Evolutionary conservation across 2,797 vertebrate genomes (phyloP).

Genomic region (Eleutherodactylus coqui): DNA sequence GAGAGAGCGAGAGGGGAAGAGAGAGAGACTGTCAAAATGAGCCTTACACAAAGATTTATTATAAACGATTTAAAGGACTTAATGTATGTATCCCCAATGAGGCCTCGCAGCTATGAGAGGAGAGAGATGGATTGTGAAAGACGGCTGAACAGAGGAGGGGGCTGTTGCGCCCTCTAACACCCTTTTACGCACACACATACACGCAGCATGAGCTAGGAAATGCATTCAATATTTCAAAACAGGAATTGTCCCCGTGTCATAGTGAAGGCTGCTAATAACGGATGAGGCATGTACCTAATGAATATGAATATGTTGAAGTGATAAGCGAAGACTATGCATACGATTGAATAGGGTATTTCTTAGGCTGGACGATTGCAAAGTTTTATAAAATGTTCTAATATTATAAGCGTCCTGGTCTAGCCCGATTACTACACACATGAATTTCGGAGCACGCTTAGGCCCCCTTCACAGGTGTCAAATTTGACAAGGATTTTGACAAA

Average conservation of each 20-base stretch:
- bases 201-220: conserved; percentile 57
- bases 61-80: conserved; percentile 87
- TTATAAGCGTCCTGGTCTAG: too few species aligned
- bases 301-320: conserved; percentile 48
- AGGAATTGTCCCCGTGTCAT: conserved; percentile 60
- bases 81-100: conserved; percentile 88
- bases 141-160: conserved; percentile 66
- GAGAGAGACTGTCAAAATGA: conserved; percentile 82
- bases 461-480: too few species aligned
- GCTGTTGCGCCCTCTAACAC: conserved; percentile 40
- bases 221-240: conserved; percentile 60
- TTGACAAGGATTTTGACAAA: too few species aligned
- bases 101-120: conserved; percentile 85
- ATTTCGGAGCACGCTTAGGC: neutral
- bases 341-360: neutral
- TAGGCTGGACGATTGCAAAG: neutral
- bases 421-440: too few species aligned
- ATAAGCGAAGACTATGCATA: neutral
- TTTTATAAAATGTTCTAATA: too few species aligned
- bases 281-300: conserved; percentile 52
- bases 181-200: conserved; percentile 38
- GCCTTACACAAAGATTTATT: conserved; percentile 87
- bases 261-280: conserved; percentile 52
- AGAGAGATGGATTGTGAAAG: conserved; percentile 84
- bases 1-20: conserved; percentile 52